These are phyloP conservation scores for Parazoanthus swiftii DNA, from an alignment of 92 coral and sea anemone genomes.

Conservation along the genomic window DNA sequence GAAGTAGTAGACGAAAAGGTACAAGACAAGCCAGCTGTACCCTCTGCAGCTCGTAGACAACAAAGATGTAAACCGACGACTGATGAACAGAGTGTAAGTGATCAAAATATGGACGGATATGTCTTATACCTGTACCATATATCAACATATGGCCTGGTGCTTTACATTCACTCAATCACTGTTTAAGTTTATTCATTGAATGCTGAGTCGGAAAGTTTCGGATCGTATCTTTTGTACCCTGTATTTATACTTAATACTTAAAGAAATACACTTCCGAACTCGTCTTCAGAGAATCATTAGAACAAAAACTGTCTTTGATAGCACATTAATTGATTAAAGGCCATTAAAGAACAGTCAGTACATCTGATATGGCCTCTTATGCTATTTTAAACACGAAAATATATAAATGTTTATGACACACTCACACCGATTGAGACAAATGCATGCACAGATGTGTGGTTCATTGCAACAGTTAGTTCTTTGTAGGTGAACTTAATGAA, in stretches of 20 bases:
- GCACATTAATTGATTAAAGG: no score
- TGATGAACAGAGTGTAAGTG: background rate
- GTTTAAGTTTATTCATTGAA: no score
- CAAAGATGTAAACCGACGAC: background rate
- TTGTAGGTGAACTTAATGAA: no score
- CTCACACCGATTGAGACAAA: background rate
- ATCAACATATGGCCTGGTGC: background rate
- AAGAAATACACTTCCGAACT: background rate
- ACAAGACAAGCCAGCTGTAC: conserved; percentile 1
- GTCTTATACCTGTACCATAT: background rate
- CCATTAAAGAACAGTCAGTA: background rate
- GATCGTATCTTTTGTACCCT: background rate
- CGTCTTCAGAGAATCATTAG: background rate
- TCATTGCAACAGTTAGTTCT: no score
- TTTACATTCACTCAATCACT: background rate
- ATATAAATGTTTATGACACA: no score
- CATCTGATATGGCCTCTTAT: background rate
- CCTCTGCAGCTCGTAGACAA: background rate
- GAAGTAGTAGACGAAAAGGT: background rate
- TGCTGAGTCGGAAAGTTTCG: background rate
- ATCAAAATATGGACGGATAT: background rate
- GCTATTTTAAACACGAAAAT: no score
- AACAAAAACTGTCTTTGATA: background rate
- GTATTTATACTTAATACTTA: no score
- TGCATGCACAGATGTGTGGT: no score